phyloP scores from a whole-genome alignment of 2,113 vertebrate genomes.

The Amblyopsis rosae region DNA sequence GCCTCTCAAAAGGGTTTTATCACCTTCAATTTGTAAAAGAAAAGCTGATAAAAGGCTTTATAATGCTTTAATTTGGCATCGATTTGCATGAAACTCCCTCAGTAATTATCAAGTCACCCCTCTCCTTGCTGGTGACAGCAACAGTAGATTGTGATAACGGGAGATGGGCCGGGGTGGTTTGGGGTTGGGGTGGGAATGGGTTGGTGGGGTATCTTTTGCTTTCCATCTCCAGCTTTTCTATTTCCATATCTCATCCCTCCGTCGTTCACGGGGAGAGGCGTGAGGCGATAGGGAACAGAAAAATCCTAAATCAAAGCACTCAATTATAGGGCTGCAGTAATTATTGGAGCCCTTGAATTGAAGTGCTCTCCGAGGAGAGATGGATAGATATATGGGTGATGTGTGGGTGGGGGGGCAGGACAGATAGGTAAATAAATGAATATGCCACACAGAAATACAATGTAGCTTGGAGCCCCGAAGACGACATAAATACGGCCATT shows the following conservation, averaged over 20 bases:
- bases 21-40: slow-evolving; percentile 79
- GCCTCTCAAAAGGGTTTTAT: slow-evolving; percentile 74
- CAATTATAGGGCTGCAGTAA: slow-evolving; percentile 79
- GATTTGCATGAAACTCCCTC: slow-evolving; percentile 78
- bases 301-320: slow-evolving; percentile 81
- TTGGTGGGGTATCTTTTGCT: slow-evolving; percentile 50
- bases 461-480: slow-evolving; percentile 59
- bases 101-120: slow-evolving; percentile 74
- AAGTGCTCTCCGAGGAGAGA: slow-evolving; percentile 76
- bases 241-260: slow-evolving; percentile 78
- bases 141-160: slow-evolving; percentile 74
- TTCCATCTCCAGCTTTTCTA: slow-evolving; percentile 72
- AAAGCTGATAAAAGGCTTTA: slow-evolving; percentile 81
- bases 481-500: slow-evolving; percentile 77
- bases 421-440: slow-evolving; percentile 83
- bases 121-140: slow-evolving; percentile 64
- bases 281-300: slow-evolving; percentile 65
- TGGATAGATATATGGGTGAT: slow-evolving; percentile 77
- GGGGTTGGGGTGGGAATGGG: slow-evolving; percentile 7
- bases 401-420: slow-evolving; percentile 62
- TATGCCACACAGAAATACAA: slow-evolving; percentile 79
- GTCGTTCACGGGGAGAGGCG: slow-evolving; percentile 66
- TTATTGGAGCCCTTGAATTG: slow-evolving; percentile 76
- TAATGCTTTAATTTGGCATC: slow-evolving; percentile 80
- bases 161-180: not conserved